Evolutionary conservation across 2,113 vertebrate genomes (phyloP).

Genomic region (Chaetorhynchus papuensis): DNA sequence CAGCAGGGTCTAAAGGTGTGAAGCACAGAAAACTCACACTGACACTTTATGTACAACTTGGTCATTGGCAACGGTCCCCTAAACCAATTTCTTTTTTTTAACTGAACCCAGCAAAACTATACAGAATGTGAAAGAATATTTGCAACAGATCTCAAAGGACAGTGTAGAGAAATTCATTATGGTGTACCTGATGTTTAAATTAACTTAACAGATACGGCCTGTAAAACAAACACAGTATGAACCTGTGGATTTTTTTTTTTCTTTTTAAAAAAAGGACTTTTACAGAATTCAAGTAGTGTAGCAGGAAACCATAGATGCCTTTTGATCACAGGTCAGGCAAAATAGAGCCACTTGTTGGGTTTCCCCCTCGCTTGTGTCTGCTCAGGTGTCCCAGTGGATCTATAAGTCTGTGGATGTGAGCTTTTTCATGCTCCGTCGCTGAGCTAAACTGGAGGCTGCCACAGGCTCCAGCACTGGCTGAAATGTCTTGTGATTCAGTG

Average conservation of each 20-base stretch:
- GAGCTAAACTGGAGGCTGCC: conserved; percentile 93
- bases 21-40: conserved; percentile 42
- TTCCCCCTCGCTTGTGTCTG: conserved; percentile 57
- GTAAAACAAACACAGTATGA: conserved; percentile 64
- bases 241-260: conserved; percentile 54
- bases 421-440: conserved; percentile 97
- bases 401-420: conserved; percentile 94
- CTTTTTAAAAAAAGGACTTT: conserved; percentile 62
- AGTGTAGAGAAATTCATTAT: conserved; percentile 57
- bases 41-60: conserved; percentile 59
- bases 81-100: conserved; percentile 27
- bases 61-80: conserved; percentile 50
- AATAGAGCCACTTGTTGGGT: conserved; percentile 48
- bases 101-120: conserved; percentile 64
- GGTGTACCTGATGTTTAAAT: conserved; percentile 63
- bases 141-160: conserved; percentile 63
- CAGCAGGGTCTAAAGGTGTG: background rate
- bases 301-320: conserved; percentile 68
- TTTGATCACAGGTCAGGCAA: conserved; percentile 66
- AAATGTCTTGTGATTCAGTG: conserved; percentile 90
- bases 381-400: conserved; percentile 61
- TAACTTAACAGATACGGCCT: conserved; percentile 59
- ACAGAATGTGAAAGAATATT: conserved; percentile 65
- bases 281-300: conserved; percentile 79
- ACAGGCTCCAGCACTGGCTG: conserved; percentile 94